Base-by-base conservation (phyloP, 2,113 vertebrate species). In the Atractosteus spatula region DNA sequence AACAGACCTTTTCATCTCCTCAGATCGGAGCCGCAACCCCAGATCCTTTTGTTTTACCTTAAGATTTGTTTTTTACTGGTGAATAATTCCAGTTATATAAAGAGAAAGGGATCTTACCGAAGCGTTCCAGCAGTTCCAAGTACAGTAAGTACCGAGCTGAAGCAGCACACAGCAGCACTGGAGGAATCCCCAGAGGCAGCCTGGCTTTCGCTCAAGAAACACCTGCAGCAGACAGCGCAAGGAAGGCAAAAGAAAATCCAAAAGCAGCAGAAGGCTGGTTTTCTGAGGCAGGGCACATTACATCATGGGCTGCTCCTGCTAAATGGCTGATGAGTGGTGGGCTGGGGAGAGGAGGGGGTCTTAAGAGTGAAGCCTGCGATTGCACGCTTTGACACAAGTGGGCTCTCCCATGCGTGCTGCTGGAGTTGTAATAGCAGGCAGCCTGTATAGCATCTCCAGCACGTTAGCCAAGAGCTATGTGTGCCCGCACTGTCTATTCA, bases 251-350 rank as follows among this genome's bases (percentile, higher is more conserved):
- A 29, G 17, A 29, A 29, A 29, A 29, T 66, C 67, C 66, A 71
- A 56, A 73, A 65, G 75, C 71, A 44, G 76, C 82, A 80, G 77
- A 84, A 77, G 88, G 88, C 80, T 86, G 87, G 87, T 85, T 88
- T 84, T 80, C 85, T 84, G 85, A 81, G 82, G 81, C 86, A 84
- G 86, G 77, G 71, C 87, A 74, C 90, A 91, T 91, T 90, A 91
- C 90, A 91, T 91, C 90, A 91, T 91, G 83, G 87, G 76, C 84
- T 84, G 82, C 79, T 78, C 79, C 81, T 44, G 51, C 29, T 7
- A 62, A 64, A 51, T 68, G 62, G 67, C 66, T 74, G 73, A 43
- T 55, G 72, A 47, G 72, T 57, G 55, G 41, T 43, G 69, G 69
- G 69, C 41, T 62, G 56, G 41, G 43, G n/a, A 45, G 44, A 16